Percentiles rank a stretch among this genome's conserved stretches.
phyloP scores from a whole-genome alignment of 2,113 vertebrate species.

The Lamprologus ornatipinnis region DNA sequence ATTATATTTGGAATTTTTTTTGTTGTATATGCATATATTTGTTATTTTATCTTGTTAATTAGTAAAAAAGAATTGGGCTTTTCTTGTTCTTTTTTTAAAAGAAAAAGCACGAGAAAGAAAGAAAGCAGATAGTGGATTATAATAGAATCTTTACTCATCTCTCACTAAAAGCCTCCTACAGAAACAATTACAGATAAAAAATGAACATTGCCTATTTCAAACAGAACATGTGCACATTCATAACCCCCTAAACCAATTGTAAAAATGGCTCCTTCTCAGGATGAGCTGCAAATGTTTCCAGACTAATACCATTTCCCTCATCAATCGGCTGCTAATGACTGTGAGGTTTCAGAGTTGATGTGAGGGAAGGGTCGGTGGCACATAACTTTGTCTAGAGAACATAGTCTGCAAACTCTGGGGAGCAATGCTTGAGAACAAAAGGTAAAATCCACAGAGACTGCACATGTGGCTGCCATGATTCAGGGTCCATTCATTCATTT shows the following conservation, averaged over 20 bases:
- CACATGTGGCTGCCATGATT: neutral
- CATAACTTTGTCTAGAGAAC: constrained; percentile 45
- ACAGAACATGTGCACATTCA: constrained; percentile 63
- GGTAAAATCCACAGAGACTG: neutral
- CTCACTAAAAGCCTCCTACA: constrained; percentile 71
- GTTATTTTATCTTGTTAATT: neutral
- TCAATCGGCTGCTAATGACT: constrained; percentile 72
- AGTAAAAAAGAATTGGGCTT: neutral
- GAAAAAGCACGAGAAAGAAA: neutral
- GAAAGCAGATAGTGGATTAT: constrained; percentile 8
- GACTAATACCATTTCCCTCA: constrained; percentile 62
- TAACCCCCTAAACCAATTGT: constrained; percentile 71
- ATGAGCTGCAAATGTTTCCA: constrained; percentile 70
- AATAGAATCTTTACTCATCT: constrained; percentile 67
- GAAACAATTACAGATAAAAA: constrained; percentile 75
- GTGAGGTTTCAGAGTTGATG: constrained; percentile 60
- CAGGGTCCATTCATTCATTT: neutral
- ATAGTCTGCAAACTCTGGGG: constrained; percentile 17
- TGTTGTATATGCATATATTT: neutral
- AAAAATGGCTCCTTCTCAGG: constrained; percentile 63
- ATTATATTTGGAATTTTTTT: neutral
- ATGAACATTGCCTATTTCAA: constrained; percentile 67
- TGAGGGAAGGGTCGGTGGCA: constrained; percentile 43
- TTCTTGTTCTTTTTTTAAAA: neutral
- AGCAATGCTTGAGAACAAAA: constrained; percentile 12